These are phyloP conservation scores for Apodemia hepburni DNA, from an alignment of 2,888 invertebrate species.

Conservation along the genomic window DNA sequence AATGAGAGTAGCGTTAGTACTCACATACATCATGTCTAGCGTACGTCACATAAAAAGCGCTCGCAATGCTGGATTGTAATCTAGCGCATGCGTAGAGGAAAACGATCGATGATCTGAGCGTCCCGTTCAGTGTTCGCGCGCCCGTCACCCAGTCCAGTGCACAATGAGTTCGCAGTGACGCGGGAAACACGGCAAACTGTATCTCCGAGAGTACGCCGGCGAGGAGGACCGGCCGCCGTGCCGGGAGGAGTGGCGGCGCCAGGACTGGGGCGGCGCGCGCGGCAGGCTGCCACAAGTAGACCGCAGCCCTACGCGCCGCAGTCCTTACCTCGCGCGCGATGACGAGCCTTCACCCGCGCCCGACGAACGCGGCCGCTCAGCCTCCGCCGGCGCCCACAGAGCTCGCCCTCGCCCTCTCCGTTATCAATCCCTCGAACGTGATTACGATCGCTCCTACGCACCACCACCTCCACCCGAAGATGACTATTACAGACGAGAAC, in stretches of 20 bases:
- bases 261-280: constrained; percentile 77
- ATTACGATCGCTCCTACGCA: constrained; percentile 92
- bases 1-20: constrained; percentile 14
- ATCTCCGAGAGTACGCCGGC: constrained; percentile 78
- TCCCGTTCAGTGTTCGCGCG: constrained; percentile 71
- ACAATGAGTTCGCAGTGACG: constrained; percentile 69
- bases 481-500: constrained; percentile 78
- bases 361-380: constrained; percentile 89
- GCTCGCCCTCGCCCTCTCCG: constrained; percentile 88
- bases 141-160: constrained; percentile 68
- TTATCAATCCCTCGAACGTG: constrained; percentile 89
- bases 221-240: constrained; percentile 78
- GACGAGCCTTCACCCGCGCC: constrained; percentile 91
- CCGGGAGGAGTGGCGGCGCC: constrained; percentile 76
- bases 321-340: constrained; percentile 87
- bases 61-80: constrained; percentile 48
- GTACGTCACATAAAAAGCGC: constrained; percentile 37
- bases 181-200: constrained; percentile 76
- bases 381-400: constrained; percentile 85
- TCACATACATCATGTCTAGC: constrained; percentile 24
- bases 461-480: constrained; percentile 90
- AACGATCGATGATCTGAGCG: constrained; percentile 60
- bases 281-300: constrained; percentile 91
- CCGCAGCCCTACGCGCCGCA: constrained; percentile 93
- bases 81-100: constrained; percentile 46